Evolutionary conservation across 2,888 invertebrate genomes (phyloP).

Genomic region (Archips xylosteana): DNA sequence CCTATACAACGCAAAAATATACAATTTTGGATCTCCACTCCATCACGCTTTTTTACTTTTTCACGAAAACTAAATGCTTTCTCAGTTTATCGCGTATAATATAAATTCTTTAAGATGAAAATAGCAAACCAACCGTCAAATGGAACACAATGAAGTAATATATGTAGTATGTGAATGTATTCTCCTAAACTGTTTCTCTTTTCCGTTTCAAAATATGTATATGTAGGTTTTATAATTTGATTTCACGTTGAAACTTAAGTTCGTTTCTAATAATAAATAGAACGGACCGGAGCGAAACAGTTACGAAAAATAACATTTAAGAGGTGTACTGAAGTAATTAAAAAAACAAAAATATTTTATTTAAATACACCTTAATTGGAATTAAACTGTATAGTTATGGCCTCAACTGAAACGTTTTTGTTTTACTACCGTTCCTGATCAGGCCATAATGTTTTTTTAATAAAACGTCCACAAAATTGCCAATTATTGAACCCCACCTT

Average conservation of each 20-base stretch:
- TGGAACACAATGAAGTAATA: constrained; percentile 11
- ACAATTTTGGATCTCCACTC: neutral
- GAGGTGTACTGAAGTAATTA: constrained; percentile 6
- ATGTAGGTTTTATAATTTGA: neutral
- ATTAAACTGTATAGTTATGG: constrained; percentile 19
- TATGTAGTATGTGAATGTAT: neutral
- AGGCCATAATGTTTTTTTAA: constrained; percentile 2
- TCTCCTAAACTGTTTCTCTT: constrained; percentile 9
- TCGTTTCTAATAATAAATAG: neutral
- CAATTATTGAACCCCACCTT: constrained; percentile 48
- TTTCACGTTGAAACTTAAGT: neutral
- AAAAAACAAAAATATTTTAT: neutral
- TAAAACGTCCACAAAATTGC: constrained; percentile 40
- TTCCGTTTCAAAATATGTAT: neutral
- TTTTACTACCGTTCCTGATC: constrained; percentile 14
- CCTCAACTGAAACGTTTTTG: neutral
- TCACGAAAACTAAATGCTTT: too few relatives aligned
- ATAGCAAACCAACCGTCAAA: constrained; percentile 23
- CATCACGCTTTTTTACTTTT: too few relatives aligned
- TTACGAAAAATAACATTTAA: constrained; percentile 12
- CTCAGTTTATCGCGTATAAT: neutral
- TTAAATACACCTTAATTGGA: constrained; percentile 15
- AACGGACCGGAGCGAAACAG: neutral
- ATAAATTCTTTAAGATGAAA: neutral
- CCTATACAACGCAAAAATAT: neutral